Evolutionary conservation across 2,888 invertebrate genomes (phyloP).

Genomic region (Ctenicera cuprea): DNA sequence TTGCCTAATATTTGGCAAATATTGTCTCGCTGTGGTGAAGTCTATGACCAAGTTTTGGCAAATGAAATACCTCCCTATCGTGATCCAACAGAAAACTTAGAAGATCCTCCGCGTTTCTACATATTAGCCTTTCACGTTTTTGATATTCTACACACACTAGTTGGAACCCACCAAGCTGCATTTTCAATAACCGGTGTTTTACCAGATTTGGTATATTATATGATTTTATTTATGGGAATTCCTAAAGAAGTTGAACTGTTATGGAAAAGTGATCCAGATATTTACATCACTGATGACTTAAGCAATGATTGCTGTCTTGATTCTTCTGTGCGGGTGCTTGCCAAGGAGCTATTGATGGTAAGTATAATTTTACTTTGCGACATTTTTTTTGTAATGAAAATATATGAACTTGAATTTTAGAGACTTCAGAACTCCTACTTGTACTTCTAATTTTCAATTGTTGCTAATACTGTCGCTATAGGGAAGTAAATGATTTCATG

Average conservation of each 20-base stretch:
- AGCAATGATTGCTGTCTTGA: constrained; percentile 21
- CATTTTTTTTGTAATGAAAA: too few relatives aligned
- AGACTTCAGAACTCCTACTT: too few relatives aligned
- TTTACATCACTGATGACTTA: constrained; percentile 38
- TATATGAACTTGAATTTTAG: too few relatives aligned
- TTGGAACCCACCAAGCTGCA: constrained; percentile 41
- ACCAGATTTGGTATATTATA: constrained; percentile 53
- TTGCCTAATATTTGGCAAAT: constrained; percentile 55
- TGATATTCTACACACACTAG: constrained; percentile 45
- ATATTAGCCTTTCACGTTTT: constrained; percentile 50
- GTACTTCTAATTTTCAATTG: too few relatives aligned
- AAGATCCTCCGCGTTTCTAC: constrained; percentile 46
- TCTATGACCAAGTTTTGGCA: constrained; percentile 51
- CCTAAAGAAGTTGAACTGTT: constrained; percentile 48
- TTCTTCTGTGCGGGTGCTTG: constrained; percentile 33
- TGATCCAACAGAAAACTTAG: constrained; percentile 48
- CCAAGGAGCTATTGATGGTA: constrained; percentile 41
- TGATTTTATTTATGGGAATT: constrained; percentile 54
- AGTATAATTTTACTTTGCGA: constrained; percentile 2
- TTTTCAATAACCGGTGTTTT: constrained; percentile 44
- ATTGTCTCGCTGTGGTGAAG: constrained; percentile 49
- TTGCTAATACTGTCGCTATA: too few relatives aligned
- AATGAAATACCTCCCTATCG: constrained; percentile 45
- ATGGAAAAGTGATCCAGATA: constrained; percentile 49
- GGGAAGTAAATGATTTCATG: too few relatives aligned